Percentiles rank a stretch among this genome's conserved stretches.
These are phyloP conservation scores for Aporophyla lueneburgensis DNA, from an alignment of 2,888 invertebrate genomes.

Conservation along the genomic window DNA sequence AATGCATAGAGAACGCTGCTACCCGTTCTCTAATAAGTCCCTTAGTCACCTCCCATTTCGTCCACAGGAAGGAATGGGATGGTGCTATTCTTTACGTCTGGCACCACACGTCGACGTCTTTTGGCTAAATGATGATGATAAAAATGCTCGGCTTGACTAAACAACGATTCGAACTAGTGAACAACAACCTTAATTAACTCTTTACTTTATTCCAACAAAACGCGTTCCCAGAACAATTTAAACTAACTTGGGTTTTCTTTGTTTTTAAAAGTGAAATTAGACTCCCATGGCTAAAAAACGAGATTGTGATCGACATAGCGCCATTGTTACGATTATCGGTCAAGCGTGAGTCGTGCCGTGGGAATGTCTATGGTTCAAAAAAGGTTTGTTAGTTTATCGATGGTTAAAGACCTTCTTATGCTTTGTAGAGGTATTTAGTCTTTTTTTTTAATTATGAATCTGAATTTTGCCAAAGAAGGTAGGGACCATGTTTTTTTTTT, in stretches of 20 bases:
- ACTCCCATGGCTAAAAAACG: constrained; percentile 68
- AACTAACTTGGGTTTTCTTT: constrained; percentile 54
- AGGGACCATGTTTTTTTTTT: no score
- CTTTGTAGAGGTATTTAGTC: not conserved
- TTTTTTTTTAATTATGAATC: not conserved
- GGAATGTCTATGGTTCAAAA: constrained; percentile 51
- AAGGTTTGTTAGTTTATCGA: constrained; percentile 49
- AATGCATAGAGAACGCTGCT: no score
- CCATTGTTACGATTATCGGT: constrained; percentile 66
- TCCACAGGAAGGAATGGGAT: no score
- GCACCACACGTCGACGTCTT: no score
- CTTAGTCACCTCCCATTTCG: no score
- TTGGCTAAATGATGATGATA: no score
- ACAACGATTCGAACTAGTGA: not conserved
- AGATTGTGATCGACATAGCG: constrained; percentile 68
- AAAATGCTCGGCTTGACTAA: not conserved
- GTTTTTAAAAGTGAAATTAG: constrained; percentile 73
- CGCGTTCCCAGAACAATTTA: constrained; percentile 62
- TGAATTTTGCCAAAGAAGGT: no score
- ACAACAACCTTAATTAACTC: constrained; percentile 27
- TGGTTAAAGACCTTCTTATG: constrained; percentile 44
- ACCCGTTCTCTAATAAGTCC: no score
- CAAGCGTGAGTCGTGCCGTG: constrained; percentile 65
- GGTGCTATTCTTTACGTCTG: no score
- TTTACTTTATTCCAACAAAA: constrained; percentile 42